Evolutionary conservation across 2,113 vertebrate genomes (phyloP).

Genomic region (Ginglymostoma cirratum): DNA sequence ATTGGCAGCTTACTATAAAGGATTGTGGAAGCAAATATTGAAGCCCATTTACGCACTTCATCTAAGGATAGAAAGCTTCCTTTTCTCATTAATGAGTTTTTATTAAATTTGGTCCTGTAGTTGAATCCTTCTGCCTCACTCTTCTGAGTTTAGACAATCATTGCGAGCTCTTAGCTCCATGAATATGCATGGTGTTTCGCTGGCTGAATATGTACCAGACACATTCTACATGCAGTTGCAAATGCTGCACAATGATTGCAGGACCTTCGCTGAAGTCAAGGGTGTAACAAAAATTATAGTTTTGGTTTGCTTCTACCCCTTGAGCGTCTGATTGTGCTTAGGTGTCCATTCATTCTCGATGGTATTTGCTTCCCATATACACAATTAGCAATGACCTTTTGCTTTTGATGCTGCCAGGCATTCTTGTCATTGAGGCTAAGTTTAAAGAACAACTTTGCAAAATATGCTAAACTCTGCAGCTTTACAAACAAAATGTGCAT

Average conservation of each 20-base stretch:
- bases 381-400: not conserved
- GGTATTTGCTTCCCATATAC: not conserved
- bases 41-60: not conserved
- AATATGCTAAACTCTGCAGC: not conserved
- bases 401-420: not conserved
- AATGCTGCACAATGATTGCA: not conserved
- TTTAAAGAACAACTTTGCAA: not conserved
- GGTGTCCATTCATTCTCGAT: not conserved
- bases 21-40: not conserved
- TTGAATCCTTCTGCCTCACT: not conserved
- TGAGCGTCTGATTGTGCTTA: not conserved
- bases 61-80: not conserved
- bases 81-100: not conserved
- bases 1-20: not conserved
- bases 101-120: not conserved
- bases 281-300: not conserved
- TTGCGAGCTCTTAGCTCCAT: not conserved
- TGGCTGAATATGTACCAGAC: not conserved
- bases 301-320: not conserved
- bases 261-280: not conserved
- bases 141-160: not conserved
- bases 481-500: not conserved
- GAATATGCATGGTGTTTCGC: not conserved
- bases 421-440: not conserved
- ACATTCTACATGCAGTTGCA: not conserved